Conservation (phyloP, 1,140 invertebrate genomes). For the Bilobella aurantiaca region DNA sequence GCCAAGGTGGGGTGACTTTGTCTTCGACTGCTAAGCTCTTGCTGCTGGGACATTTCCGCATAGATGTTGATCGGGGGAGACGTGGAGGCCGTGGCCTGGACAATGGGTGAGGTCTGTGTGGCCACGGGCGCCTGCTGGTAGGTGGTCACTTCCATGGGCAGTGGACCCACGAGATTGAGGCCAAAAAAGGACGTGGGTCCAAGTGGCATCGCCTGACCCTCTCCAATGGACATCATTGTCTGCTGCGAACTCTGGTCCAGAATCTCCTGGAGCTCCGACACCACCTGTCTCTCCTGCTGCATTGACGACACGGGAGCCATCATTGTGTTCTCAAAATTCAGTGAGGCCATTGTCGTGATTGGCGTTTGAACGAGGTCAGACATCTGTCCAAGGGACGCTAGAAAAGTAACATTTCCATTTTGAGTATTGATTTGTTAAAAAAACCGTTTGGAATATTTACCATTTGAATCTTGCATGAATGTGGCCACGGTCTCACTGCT, state of each 20-base stretch:
- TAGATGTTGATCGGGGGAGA: background rate
- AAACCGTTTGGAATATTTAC: too few relatives aligned
- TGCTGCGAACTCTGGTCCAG: slow-evolving; percentile 21
- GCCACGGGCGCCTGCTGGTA: background rate
- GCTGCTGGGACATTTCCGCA: slow-evolving; percentile 3
- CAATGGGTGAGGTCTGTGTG: background rate
- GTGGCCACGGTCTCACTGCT: background rate
- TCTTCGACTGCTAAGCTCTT: too few relatives aligned
- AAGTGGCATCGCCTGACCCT: background rate
- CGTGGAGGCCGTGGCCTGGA: background rate
- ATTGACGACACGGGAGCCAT: slow-evolving; percentile 6
- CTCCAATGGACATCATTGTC: slow-evolving; percentile 4
- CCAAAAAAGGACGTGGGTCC: slow-evolving; percentile 6
- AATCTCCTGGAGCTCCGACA: slow-evolving; percentile 19
- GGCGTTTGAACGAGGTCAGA: background rate
- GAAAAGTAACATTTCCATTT: background rate
- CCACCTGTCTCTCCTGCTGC: slow-evolving; percentile 14
- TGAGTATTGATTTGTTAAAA: too few relatives aligned
- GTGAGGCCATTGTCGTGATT: background rate
- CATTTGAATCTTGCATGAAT: background rate
- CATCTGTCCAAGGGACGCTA: background rate
- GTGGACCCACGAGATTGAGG: background rate
- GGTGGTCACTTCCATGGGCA: background rate
- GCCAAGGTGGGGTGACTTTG: background rate
- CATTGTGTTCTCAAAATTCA: slow-evolving; percentile 13